Conservation (phyloP, 2,113 vertebrate species). For the Xyrauchen texanus region DNA sequence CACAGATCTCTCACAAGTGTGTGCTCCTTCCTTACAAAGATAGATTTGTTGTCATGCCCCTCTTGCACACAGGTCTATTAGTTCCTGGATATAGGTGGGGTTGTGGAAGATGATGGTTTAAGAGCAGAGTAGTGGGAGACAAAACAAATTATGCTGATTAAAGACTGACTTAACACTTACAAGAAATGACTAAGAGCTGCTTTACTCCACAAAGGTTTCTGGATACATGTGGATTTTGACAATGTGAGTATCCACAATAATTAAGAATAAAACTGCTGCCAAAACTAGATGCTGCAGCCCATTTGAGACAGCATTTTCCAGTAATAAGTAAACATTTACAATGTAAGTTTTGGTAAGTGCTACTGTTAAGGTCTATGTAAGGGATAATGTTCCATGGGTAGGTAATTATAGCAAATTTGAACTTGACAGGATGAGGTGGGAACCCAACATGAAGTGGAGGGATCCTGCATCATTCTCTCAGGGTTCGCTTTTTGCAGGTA, state of each 20-base stretch:
- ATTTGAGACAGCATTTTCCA: neutral
- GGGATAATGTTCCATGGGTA: no score
- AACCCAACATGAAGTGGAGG: no score
- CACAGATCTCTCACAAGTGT: neutral
- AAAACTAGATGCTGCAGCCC: neutral
- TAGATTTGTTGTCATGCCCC: neutral
- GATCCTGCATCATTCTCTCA: no score
- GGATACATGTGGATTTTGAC: constrained; percentile 8
- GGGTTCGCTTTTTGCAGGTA: no score
- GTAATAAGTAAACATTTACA: no score
- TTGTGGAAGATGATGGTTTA: neutral
- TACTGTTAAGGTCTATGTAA: neutral
- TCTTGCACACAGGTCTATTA: neutral
- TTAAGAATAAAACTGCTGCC: neutral
- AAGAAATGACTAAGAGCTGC: neutral
- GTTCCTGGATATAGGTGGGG: neutral
- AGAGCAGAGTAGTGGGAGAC: neutral
- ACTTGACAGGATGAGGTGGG: no score
- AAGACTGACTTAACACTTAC: neutral
- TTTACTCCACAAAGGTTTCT: neutral
- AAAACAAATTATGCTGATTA: neutral
- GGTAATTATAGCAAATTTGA: no score
- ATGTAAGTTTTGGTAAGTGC: neutral
- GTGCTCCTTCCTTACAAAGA: constrained; percentile 3
- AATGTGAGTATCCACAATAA: constrained; percentile 2